Evolutionary conservation across 2,888 invertebrate genomes (phyloP).

Genomic region (Acanthoscelides obtectus): DNA sequence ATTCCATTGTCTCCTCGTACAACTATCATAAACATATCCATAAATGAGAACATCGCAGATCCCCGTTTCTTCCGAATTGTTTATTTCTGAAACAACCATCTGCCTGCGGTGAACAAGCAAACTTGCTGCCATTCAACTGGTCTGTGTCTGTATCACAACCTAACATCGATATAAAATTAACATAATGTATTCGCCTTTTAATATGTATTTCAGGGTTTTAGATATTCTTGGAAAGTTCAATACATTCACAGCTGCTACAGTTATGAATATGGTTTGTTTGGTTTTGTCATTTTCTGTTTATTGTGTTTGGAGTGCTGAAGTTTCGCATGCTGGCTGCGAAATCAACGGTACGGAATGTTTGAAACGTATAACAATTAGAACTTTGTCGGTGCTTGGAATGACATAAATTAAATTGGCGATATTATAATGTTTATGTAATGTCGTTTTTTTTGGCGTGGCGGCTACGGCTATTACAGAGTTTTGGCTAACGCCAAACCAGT

Average conservation of each 20-base stretch:
- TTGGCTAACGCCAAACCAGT: no score
- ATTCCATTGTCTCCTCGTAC: neutral
- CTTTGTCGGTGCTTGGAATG: neutral
- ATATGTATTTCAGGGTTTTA: neutral
- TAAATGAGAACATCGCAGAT: neutral
- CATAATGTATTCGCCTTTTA: neutral
- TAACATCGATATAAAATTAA: neutral
- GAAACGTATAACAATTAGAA: neutral
- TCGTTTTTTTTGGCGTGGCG: no score
- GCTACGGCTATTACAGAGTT: no score
- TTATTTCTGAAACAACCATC: neutral
- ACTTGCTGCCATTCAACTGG: neutral
- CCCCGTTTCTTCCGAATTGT: neutral
- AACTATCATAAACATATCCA: neutral
- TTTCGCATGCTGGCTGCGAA: neutral
- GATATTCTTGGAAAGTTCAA: neutral
- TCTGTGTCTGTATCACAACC: neutral
- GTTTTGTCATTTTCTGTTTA: neutral
- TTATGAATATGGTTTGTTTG: neutral
- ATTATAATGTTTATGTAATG: no score
- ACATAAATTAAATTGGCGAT: neutral
- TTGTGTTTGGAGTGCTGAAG: neutral
- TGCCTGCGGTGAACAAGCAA: neutral
- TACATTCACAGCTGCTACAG: neutral
- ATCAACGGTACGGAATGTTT: neutral